phyloP scores from a whole-genome alignment of 2,113 vertebrate species.

The Daphoenositta chrysoptera region DNA sequence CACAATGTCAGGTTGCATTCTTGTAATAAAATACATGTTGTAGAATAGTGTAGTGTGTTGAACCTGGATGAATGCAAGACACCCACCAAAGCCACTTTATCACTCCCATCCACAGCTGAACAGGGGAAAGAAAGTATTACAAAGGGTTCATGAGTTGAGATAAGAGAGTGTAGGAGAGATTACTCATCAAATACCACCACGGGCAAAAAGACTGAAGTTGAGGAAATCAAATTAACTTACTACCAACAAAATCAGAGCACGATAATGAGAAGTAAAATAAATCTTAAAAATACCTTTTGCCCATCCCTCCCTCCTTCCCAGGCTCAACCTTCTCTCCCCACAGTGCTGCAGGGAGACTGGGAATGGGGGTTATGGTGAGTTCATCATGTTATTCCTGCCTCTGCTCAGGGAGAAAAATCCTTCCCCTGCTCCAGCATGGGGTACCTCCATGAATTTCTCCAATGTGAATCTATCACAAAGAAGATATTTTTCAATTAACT shows the following conservation, averaged over 20 bases:
- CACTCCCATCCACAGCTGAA: neutral
- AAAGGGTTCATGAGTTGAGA: neutral
- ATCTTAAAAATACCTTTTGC: neutral
- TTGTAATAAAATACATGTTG: neutral
- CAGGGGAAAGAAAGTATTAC: neutral
- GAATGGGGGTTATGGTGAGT: too few relatives aligned
- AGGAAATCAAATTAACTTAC: neutral
- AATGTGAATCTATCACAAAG: fast-evolving
- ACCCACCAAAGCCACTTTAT: neutral
- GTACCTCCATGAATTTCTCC: neutral
- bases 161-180: neutral
- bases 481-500: neutral
- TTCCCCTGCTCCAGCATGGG: neutral
- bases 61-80: neutral
- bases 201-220: neutral
- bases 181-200: neutral
- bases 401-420: neutral
- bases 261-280: neutral
- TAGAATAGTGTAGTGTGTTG: neutral
- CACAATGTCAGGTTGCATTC: neutral
- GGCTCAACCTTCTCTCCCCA: fast-evolving
- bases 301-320: neutral
- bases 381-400: neutral
- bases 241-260: neutral
- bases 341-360: neutral